phyloP scores from a whole-genome alignment of 53 echinoderm and acorn worm genomes.

The Echinometra lucunter region DNA sequence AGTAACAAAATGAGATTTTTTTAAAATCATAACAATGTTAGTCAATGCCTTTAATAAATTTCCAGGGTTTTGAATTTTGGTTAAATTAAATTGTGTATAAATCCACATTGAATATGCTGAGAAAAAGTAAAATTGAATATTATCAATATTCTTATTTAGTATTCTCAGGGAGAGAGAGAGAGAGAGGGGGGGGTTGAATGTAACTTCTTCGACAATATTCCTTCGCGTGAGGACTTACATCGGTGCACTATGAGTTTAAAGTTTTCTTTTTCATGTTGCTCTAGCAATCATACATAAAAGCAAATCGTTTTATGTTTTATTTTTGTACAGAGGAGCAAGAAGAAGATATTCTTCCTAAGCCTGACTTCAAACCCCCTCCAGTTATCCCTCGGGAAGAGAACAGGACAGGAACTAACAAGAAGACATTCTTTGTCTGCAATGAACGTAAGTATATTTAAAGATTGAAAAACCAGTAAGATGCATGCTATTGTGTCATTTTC shows the following conservation, averaged over 20 bases:
- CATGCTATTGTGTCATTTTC: neutral
- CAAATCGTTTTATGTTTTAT: neutral
- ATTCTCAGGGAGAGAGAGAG: neutral
- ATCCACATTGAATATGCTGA: neutral
- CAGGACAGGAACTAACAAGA: conserved; percentile 96
- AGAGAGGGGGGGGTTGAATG: too few relatives aligned
- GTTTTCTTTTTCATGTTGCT: neutral
- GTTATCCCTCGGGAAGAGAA: conserved; percentile 95
- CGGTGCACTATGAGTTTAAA: neutral
- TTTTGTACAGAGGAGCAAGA: conserved; percentile 88
- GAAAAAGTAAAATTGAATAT: neutral
- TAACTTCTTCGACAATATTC: neutral
- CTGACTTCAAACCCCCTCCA: conserved; percentile 97
- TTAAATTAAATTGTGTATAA: neutral
- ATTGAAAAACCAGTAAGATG: neutral
- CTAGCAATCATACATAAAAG: neutral
- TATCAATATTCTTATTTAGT: neutral
- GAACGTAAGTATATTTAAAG: conserved; percentile 85
- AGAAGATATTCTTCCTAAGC: conserved; percentile 97
- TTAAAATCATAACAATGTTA: too few relatives aligned
- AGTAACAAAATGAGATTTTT: too few relatives aligned
- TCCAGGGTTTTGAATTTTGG: too few relatives aligned
- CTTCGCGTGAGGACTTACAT: neutral
- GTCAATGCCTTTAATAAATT: too few relatives aligned
- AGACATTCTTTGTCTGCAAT: conserved; percentile 98